Base-by-base conservation (phyloP, 2,797 vertebrate species). In the Pantherophis vulpinus region DNA sequence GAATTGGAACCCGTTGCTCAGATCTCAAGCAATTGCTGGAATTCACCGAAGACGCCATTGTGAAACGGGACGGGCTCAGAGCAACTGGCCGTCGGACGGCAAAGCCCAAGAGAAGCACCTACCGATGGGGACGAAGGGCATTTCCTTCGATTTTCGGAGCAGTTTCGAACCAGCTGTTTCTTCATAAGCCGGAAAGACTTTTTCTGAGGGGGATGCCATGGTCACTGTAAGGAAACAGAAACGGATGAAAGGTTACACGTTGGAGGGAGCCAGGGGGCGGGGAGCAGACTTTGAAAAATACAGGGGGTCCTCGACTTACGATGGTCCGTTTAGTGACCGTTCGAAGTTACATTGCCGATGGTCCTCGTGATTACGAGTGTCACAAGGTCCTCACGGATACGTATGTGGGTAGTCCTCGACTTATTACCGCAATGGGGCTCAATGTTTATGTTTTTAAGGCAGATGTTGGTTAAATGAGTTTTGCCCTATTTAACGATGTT, bases 1-100 rank as follows among this genome's bases (percentile, higher is more conserved):
- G 27, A 63, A 63, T 63, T 63, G 3, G 60, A 29, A 63, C 60
- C 25, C 60, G 1, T 29, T 63, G 60, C 27, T 63, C 60, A 29
- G 60, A 27, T 29, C 10, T 29, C 3, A 25, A 66, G 29, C 12
- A 5, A 66, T 1, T 13, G 63, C 2, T 29, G 4, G 29, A 13
- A n/a, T n/a, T 56, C 14, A 1, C 18, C 37, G 12, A 37, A 42
- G 13, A 4, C 3, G 37, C 37, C 32, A 3, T 16, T 27, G 59
- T 10, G 60, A n/a, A 90, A 37, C 20, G 59, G 16, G 42, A 89
- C 54, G 91, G 25, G 23, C n/a, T 51, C 63, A 91, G 25, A 37
- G 9, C 0, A 1, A 32, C 14, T 2, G 0, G n/a, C n/a, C 2
- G 2, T 0, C 7, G 18, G 37, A 51, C 16, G 2, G 1, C 4